Base-by-base conservation (phyloP, 2,797 vertebrate species). In the Rhyacichthys aspro region DNA sequence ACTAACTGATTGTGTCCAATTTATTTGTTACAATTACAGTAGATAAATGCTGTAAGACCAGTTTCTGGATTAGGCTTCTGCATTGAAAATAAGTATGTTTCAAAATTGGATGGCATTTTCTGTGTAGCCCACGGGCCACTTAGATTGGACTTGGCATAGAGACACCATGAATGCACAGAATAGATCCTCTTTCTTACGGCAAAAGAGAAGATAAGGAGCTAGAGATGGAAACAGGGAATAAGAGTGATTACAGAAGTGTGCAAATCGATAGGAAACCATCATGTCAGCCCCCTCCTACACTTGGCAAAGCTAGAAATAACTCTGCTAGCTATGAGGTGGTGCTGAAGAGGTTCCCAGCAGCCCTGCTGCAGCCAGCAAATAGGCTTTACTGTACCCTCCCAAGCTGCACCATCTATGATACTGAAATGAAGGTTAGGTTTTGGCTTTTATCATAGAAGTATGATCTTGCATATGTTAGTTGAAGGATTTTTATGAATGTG, bases 191-290 rank as follows among this genome's bases (percentile, higher is more conserved):
- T 61, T n/a, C 55, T 69, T 43, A 2, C 18, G 53, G 58, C 72
- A 70, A 33, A 50, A 32, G 58, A 23, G 74, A 59, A 67, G 62
- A 70, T 70, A 19, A 74, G 68, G 49, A 73, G 56, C 73, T 74
- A 23, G 58, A 76, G 72, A 80, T 72, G 60, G 70, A 79, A 59
- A 59, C 46, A 63, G 78, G 67, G 74, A 91, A 82, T 47, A 57
- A 79, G 80, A 84, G 70, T 34, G 71, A 88, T 90, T 85, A 89
- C 74, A 89, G 87, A 87, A 85, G 86, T 88, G 83, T 69, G 72
- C 76, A 74, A 83, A 92, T 92, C 87, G 70, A 92, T 91, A 83
- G 86, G 85, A 90, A 89, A 83, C 88, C 85, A 88, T 88, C 76
- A 72, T 88, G 86, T 89, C 88, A 79, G 81, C 74, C 67, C 64